These are phyloP conservation scores for Scaptomyza polygonia DNA, from an alignment of 2,888 invertebrate species.

Conservation along the genomic window DNA sequence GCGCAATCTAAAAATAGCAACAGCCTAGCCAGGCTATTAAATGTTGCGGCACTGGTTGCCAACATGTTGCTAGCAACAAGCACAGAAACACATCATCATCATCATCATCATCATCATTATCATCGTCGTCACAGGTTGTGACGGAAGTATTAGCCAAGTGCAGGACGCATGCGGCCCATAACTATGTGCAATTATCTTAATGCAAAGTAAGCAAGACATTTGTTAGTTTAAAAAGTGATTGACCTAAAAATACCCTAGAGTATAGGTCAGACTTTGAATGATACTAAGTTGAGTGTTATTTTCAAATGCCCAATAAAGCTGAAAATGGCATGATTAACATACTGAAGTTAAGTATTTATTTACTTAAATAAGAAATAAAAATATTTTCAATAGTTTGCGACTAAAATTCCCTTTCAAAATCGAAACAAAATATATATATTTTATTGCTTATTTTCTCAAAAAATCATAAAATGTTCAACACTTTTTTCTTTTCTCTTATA, in stretches of 20 bases:
- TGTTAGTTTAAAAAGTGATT: not conserved
- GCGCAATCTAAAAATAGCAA: slow-evolving; percentile 65
- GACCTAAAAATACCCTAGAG: slow-evolving; percentile 10
- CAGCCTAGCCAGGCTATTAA: slow-evolving; percentile 44
- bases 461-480: too few species aligned
- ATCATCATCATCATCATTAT: not conserved
- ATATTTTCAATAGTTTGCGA: too few species aligned
- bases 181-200: slow-evolving; percentile 58
- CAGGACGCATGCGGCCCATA: slow-evolving; percentile 47
- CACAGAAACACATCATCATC: not conserved
- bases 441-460: too few species aligned
- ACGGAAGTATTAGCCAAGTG: slow-evolving; percentile 68
- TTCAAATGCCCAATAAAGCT: too few species aligned
- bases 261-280: not conserved
- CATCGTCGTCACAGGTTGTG: slow-evolving; percentile 36
- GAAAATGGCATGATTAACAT: too few species aligned
- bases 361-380: too few species aligned
- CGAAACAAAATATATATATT: too few species aligned
- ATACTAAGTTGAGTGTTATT: too few species aligned
- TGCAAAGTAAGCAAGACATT: slow-evolving; percentile 30
- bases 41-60: slow-evolving; percentile 70
- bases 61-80: slow-evolving; percentile 63
- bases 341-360: too few species aligned
- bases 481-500: too few species aligned
- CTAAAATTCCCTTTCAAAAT: too few species aligned